Evolutionary conservation across 2,797 vertebrate genomes (phyloP), one percentile per base, ranked within the genome.

Genomic region (Petrocephalus sullivani): DNA sequence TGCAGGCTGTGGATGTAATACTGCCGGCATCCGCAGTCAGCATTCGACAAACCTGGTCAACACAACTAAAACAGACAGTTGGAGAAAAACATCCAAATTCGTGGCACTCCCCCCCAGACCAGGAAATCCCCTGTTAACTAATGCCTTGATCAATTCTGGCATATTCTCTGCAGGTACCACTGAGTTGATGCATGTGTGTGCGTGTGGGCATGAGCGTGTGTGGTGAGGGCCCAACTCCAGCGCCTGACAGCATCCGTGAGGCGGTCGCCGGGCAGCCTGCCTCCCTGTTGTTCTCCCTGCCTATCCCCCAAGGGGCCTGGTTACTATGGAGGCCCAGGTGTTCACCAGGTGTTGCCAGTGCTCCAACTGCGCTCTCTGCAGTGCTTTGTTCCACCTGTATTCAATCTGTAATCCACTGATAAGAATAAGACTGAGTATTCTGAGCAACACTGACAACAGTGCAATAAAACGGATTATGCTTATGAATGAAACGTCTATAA

Each of bases 261-360:
- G 87, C 6, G 28, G 51, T 85, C 51, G 23, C 58, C 9, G 6
- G 28, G 64, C 23, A 86, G 61, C 4, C 12, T 16, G 41, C 57
- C 78, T 37, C 46, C 46, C 87, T 88, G 87, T 85, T 88, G 85
- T 78, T 89, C 82, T 37, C 16, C 56, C 84, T 28, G 28, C 28
- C 10, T 21, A 10, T 28, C 84, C 87, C 86, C 87, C 58, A 23
- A 81, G 89, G 89, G 90, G 89, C 75, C 89, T 89, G 90, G 90
- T 91, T 91, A 90, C 89, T 86, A 89, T 90, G 90, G 87, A 89
- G 88, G 89, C 85, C 88, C 88, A 90, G 89, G 87, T 89, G 87
- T 88, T 87, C 85, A 67, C 61, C 54, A 90, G 88, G 91, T 90
- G 88, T 91, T 90, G 89, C 88, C 87, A 87, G 85, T 67, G 1